phyloP scores from a whole-genome alignment of 2,113 vertebrate genomes.

The Jacana jacana region DNA sequence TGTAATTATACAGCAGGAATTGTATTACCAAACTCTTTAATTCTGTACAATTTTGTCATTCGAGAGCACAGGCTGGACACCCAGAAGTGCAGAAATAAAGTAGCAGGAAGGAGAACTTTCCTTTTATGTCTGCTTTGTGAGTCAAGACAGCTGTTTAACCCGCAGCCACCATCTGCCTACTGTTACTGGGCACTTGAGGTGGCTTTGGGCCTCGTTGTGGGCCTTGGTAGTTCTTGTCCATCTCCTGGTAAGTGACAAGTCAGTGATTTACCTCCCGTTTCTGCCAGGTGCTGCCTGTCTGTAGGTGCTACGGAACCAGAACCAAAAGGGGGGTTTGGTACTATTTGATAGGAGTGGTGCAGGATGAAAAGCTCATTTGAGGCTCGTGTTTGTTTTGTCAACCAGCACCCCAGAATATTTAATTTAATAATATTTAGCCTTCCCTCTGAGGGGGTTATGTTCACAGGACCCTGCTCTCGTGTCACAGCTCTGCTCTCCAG shows the following conservation, averaged over 20 bases:
- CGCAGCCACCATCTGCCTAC: not conserved
- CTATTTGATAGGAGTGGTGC: not conserved
- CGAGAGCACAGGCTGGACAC: not conserved
- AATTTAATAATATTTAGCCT: too few species aligned
- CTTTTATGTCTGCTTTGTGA: not conserved
- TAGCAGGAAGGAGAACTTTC: not conserved
- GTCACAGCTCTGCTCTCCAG: not conserved
- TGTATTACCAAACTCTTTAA: not conserved
- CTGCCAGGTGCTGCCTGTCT: not conserved
- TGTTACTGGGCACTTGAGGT: not conserved
- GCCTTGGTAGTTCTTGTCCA: not conserved
- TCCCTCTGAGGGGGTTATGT: not conserved
- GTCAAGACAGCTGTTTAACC: not conserved
- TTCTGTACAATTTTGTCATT: not conserved
- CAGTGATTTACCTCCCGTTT: not conserved
- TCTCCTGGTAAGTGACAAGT: not conserved
- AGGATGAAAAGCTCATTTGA: not conserved
- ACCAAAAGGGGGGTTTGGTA: not conserved
- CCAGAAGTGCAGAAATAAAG: not conserved
- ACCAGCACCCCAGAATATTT: not conserved
- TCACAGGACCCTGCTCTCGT: not conserved
- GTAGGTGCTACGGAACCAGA: not conserved
- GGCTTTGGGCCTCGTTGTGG: not conserved
- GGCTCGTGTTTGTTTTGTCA: not conserved
- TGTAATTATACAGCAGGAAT: not conserved